Evolutionary conservation across 2,888 invertebrate species (phyloP), one percentile per base, ranked within the genome.

Genomic region (Acronicta aceris): DNA sequence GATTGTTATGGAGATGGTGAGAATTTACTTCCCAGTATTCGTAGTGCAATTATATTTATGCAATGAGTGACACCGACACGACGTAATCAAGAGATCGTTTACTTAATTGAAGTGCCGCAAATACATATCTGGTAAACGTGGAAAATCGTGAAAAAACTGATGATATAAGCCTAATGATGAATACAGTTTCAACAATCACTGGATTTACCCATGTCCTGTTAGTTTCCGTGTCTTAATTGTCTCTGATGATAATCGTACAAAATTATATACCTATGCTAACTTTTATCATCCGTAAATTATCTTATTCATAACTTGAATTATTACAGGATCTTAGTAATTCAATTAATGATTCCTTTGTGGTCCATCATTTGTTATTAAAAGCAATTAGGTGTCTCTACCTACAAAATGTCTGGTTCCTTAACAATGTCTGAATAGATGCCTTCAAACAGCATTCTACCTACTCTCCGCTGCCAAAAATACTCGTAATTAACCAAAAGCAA

Each of bases 141-240:
- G 59, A 61, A 52, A 60, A 47, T 51, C 56, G 48, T 58, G 16
- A 67, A 66, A 33, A 69, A 66, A 60, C 27, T 51, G 21, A 55
- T 58, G 43, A 69, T 51, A 54, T 51, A 53, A 54, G 12, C 42
- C 53, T 79, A 77, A 80, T 81, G 79, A 78, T 71, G 67, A 65
- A 63, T 74, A 72, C 56, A 53, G 71, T 64, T 72, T 75, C 75
- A 74, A 78, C 74, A 73, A 74, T 76, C 63, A 52, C 64, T 49
- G 87, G 88, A 66, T 81, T 89, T 89, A 83, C 85, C 87, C 82
- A 79, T 83, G 84, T 90, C 88, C 89, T 89, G 88, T 82, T 79
- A 17, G 53, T 58, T 65, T 69, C 69, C 61, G 60, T 49, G 53
- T 60, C 49, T 16, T 74, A 71, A 74, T 69, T 78, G 52, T 38